phyloP scores from a whole-genome alignment of 2,113 vertebrate species.

The Phalacrocorax brasilianus region DNA sequence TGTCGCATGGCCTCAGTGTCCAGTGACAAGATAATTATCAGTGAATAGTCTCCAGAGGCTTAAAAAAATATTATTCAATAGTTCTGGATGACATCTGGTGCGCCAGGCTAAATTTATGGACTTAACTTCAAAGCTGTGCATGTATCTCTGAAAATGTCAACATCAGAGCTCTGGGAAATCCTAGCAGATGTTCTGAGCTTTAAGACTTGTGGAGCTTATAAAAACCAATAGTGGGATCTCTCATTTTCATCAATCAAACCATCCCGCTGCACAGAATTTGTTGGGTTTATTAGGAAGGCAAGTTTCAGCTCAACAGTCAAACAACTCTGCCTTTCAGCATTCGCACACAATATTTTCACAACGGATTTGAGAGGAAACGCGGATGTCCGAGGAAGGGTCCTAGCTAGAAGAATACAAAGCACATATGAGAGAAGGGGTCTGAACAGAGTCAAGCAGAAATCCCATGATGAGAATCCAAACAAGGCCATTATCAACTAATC shows the following conservation, averaged over 20 bases:
- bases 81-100: constrained; percentile 18
- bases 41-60: background rate
- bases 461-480: background rate
- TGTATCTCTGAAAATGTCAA: background rate
- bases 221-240: background rate
- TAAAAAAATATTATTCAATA: background rate
- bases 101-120: background rate
- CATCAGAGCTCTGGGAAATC: constrained; percentile 2
- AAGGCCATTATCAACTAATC: background rate
- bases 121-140: constrained; percentile 11
- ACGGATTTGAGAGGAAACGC: background rate
- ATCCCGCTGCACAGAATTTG: background rate
- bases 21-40: background rate
- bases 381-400: background rate
- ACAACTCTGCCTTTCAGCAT: background rate
- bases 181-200: constrained; percentile 24
- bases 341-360: background rate
- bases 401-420: background rate
- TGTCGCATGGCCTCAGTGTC: background rate
- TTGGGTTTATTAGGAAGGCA: background rate
- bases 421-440: background rate
- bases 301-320: background rate
- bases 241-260: background rate
- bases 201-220: background rate
- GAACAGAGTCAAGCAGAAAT: background rate